A percentile compares a stretch with the other conserved stretches of the same genome.
Conservation (phyloP, 2,113 vertebrate genomes). For the Stomatorhinus ivindoensis region DNA sequence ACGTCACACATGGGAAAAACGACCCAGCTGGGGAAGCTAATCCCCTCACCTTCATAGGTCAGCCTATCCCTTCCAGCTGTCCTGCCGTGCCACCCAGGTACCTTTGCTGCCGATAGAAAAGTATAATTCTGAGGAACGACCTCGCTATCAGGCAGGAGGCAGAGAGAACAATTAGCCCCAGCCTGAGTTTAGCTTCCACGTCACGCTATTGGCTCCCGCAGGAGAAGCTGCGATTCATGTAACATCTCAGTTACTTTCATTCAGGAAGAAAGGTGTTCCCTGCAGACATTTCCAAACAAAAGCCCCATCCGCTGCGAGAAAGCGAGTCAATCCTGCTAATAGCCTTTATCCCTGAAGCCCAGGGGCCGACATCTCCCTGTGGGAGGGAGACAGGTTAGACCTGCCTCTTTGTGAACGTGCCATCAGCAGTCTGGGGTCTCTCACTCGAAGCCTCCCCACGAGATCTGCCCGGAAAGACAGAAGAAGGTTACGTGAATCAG, state of each 20-base stretch:
- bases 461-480: neutral
- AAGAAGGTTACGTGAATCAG: neutral
- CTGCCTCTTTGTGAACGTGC: neutral
- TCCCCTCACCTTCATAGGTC: neutral
- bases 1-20: neutral
- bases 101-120: neutral
- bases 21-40: neutral
- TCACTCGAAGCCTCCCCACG: neutral
- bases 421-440: neutral
- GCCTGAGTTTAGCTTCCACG: neutral
- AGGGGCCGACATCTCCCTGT: neutral
- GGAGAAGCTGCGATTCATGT: neutral
- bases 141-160: neutral
- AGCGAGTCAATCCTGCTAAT: neutral
- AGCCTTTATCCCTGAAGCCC: neutral
- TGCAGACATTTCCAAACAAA: neutral
- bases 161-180: neutral
- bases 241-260: slow-evolving; percentile 1
- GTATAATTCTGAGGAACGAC: neutral
- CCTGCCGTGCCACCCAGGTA: neutral
- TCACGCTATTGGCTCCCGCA: neutral
- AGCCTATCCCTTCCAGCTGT: neutral
- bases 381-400: neutral
- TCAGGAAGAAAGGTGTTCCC: neutral
- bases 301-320: neutral